Base-by-base conservation (phyloP, 30 jellyfish, hydroid and myxozoan species). In the Turritopsis rubra region DNA sequence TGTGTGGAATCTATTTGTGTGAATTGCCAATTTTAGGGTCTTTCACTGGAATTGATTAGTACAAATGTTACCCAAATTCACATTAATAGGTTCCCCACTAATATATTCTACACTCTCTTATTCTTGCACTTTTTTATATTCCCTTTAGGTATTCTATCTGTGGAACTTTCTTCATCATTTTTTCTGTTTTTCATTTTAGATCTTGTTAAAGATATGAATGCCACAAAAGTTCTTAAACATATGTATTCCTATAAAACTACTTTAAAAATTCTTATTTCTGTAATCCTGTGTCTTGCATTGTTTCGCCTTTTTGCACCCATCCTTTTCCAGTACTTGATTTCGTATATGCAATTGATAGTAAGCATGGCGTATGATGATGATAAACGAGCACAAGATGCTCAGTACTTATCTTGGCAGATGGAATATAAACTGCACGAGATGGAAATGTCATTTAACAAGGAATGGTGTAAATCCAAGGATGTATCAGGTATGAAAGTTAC, bases 371-470 rank as follows among this genome's bases (percentile, higher is more conserved):
- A 31, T 72, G 75, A 85, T 53, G 99, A 93, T 52, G 27, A 76
- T 17, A 88, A 87, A 21, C 82, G 96, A 71, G 86, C 77, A 53
- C 8, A 79, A 52, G 81, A 85, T 54, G 99, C 88, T 23, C 82
- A 85, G 13, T 24, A 54, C 18, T 53, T 93, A 65, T 84, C 89
- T 31, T 87, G 89, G 73, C 81, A 75, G 60, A 81, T 87, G 19
- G 99, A 85, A 52, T 93, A 88, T 87, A 90, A 92, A 52, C 65
- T 93, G 25, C 99, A 93, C 53, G 90, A 81, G 77, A 80, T 80
- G 81, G 99, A 93, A 68, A 85, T 93, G 96, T 83, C 65, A 82
- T 88, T 28, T 60, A 85, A 85, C 87, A 54, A 78, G 27, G 85
- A 85, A 28, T 20, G 75, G 52, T 93, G 99, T 85, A 75, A 83